Conservation (phyloP, 1,140 invertebrate genomes). For the Ladona fulva region DNA sequence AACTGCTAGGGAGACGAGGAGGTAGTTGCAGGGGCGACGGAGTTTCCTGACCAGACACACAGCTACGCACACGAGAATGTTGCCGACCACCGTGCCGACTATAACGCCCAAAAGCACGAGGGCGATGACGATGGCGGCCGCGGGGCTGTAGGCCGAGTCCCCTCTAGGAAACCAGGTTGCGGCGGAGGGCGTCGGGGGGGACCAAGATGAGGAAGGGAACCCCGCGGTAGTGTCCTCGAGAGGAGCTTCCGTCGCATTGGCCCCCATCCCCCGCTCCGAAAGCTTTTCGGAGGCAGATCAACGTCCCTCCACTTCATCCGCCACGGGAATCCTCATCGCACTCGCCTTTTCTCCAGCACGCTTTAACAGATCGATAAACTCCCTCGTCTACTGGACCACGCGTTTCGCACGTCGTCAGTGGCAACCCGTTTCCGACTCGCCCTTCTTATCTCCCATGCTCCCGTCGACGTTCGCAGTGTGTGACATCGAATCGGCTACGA, state of each 20-base stretch:
- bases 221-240: background rate
- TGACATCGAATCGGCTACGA: too few species aligned
- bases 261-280: background rate
- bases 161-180: slow-evolving; percentile 12
- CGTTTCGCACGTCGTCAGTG: too few species aligned
- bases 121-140: slow-evolving; percentile 57
- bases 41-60: slow-evolving; percentile 81
- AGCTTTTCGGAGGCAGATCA: background rate
- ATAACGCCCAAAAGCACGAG: slow-evolving; percentile 65
- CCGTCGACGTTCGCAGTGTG: too few species aligned
- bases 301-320: background rate
- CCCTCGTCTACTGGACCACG: too few species aligned
- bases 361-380: too few species aligned
- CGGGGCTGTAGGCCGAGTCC: slow-evolving; percentile 32
- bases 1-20: slow-evolving; percentile 84
- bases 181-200: background rate
- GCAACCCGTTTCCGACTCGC: too few species aligned
- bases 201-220: background rate
- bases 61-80: slow-evolving; percentile 74
- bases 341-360: too few species aligned
- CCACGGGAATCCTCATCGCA: background rate
- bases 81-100: slow-evolving; percentile 73
- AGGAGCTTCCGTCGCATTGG: background rate
- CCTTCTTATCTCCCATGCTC: too few species aligned
- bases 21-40: slow-evolving; percentile 72